A percentile compares a stretch with the other conserved stretches of the same genome.
Conservation (phyloP, 2,797 vertebrate species). For the Melanogrammus aeglefinus region DNA sequence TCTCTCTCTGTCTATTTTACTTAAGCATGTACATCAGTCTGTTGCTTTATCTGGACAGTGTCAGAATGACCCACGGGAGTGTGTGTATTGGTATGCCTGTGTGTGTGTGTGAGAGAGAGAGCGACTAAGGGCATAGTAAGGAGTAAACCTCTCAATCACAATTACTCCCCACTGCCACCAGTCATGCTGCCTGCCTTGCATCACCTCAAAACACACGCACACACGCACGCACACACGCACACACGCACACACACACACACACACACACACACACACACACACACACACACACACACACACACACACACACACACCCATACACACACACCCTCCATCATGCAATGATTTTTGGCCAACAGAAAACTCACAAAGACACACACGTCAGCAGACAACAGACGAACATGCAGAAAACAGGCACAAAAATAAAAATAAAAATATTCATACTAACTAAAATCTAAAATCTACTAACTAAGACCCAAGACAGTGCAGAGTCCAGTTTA, state of each 20-base stretch:
- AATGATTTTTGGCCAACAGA: no score
- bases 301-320: not conserved
- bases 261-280: no score
- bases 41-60: constrained; percentile 76
- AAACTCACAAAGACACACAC: no score
- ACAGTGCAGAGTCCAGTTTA: no score
- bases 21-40: constrained; percentile 63
- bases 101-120: constrained; percentile 17
- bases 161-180: constrained; percentile 73
- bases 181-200: constrained; percentile 60
- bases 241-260: constrained; percentile 9
- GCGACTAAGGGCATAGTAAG: constrained; percentile 51
- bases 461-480: no score
- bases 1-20: constrained; percentile 23
- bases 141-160: constrained; percentile 73
- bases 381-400: no score
- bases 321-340: not conserved
- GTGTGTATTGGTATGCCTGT: constrained; percentile 38
- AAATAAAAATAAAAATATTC: no score
- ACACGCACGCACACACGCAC: constrained; percentile 19
- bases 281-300: not conserved
- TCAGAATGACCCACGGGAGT: constrained; percentile 72
- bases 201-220: constrained; percentile 41
- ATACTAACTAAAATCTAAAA: no score
- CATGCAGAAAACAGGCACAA: no score